Percentiles rank a stretch among this genome's conserved stretches.
Evolutionary conservation across 2,888 invertebrate species (phyloP).

Genomic region (Papilio gigon): DNA sequence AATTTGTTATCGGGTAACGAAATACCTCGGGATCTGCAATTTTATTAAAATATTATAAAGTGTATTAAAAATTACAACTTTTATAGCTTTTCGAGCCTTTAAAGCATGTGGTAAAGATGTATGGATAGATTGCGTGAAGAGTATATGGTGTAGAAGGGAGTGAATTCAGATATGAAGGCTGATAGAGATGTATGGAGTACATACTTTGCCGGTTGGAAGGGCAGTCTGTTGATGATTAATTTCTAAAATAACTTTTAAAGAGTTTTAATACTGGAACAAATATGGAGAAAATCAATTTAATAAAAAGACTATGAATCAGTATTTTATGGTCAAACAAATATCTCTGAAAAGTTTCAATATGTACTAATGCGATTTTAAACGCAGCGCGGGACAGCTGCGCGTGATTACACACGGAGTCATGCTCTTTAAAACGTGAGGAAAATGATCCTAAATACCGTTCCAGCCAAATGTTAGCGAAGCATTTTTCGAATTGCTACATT

Average conservation of each 20-base stretch:
- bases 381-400: neutral
- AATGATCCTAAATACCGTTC: neutral
- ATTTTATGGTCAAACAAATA: neutral
- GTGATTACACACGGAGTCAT: neutral
- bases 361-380: slow-evolving; percentile 7
- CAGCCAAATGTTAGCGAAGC: slow-evolving; percentile 2
- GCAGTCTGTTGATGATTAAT: neutral
- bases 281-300: neutral
- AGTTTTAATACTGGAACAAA: neutral
- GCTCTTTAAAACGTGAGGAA: neutral
- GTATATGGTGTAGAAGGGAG: too few species aligned
- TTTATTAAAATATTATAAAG: too few species aligned
- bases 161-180: too few species aligned
- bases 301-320: neutral
- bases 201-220: too few species aligned
- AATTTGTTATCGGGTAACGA: neutral
- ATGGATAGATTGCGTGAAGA: too few species aligned
- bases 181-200: too few species aligned
- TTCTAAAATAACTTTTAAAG: neutral
- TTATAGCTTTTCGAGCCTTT: too few species aligned
- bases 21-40: neutral
- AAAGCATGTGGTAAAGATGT: too few species aligned
- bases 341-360: neutral
- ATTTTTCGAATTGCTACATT: neutral
- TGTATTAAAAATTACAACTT: too few species aligned